Evolutionary conservation across 2,888 invertebrate species (phyloP).

Genomic region (Cinara cedri): DNA sequence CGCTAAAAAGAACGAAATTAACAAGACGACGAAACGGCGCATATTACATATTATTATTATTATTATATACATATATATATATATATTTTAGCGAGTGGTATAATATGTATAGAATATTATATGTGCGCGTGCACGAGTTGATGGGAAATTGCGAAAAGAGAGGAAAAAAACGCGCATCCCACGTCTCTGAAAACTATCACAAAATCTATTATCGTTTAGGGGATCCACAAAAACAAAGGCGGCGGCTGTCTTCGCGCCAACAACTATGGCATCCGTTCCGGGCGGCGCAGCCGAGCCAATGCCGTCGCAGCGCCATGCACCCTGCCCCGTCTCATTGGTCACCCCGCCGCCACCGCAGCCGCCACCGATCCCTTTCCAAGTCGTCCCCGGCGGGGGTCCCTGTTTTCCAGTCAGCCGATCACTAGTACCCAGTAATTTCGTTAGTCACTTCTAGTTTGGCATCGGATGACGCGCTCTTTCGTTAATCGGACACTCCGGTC

Average conservation of each 20-base stretch:
- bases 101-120: not conserved
- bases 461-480: constrained; percentile 65
- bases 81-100: not conserved
- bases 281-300: constrained; percentile 39
- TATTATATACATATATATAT: constrained; percentile 4
- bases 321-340: constrained; percentile 50
- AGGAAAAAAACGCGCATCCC: constrained; percentile 1
- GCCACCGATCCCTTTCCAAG: constrained; percentile 5
- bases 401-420: constrained; percentile 53
- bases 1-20: not conserved
- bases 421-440: constrained; percentile 65
- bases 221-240: constrained; percentile 46
- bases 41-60: not conserved
- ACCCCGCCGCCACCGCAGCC: constrained; percentile 50
- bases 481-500: constrained; percentile 56
- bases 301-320: constrained; percentile 41
- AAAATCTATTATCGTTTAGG: constrained; percentile 38
- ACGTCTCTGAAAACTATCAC: constrained; percentile 36
- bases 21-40: constrained; percentile 1
- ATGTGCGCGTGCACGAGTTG: not conserved
- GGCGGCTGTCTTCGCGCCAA: constrained; percentile 23
- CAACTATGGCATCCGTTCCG: constrained; percentile 48
- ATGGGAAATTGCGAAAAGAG: constrained; percentile 34
- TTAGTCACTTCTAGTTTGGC: constrained; percentile 72
- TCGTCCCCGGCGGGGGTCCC: constrained; percentile 27